phyloP scores from a whole-genome alignment of 2,797 vertebrate species.

The Huso huso region DNA sequence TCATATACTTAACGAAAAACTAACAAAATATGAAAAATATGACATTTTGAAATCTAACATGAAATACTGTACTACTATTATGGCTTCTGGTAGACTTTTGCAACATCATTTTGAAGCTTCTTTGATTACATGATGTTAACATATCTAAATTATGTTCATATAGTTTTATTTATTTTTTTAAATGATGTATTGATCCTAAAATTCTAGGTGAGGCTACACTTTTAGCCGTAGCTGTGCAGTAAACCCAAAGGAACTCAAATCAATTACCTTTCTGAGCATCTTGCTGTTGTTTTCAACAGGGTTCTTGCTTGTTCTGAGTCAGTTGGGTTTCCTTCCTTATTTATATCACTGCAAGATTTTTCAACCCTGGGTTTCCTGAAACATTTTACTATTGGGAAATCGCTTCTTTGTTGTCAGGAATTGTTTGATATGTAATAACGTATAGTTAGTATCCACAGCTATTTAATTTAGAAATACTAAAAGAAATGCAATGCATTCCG shows the following conservation, averaged over 20 bases:
- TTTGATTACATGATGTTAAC: no score
- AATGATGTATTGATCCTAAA: no score
- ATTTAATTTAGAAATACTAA: not conserved
- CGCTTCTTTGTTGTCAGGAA: not conserved
- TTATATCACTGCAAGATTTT: not conserved
- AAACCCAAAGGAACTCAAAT: not conserved
- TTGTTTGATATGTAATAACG: slow-evolving; percentile 20
- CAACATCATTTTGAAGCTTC: no score
- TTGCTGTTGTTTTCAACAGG: slow-evolving; percentile 7
- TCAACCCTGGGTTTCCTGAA: not conserved
- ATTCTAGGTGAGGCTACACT: no score
- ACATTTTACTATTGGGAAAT: not conserved
- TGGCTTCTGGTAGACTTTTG: no score
- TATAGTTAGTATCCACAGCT: slow-evolving; percentile 40
- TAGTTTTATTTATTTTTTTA: no score
- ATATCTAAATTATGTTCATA: no score
- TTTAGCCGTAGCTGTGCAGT: not conserved
- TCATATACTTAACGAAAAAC: no score
- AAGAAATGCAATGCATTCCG: not conserved
- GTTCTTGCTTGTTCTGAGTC: not conserved
- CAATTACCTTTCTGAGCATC: slow-evolving; percentile 55
- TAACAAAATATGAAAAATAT: no score
- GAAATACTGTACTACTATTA: no score
- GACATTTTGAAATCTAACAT: no score
- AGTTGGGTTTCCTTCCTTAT: not conserved